Conservation (phyloP, 2,888 invertebrate species). For the Sarcophaga rosellei region DNA sequence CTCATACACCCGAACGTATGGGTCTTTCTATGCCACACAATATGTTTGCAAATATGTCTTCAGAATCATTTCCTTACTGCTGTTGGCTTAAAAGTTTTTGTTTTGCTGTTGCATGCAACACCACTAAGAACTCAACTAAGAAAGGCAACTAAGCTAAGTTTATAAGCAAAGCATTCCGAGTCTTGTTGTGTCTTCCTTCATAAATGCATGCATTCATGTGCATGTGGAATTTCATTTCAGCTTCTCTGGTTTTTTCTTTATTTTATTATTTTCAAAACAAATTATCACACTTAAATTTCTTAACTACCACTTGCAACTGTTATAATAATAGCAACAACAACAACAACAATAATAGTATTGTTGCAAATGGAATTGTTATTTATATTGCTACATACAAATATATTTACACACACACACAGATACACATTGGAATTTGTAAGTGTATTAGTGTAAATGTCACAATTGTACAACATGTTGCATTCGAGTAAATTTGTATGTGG, state of each 20-base stretch:
- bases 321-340: conserved; percentile 8
- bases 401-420: neutral
- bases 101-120: too few relatives aligned
- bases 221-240: conserved; percentile 1
- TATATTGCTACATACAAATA: neutral
- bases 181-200: conserved; percentile 8
- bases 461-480: conserved; percentile 51
- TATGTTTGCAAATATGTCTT: neutral
- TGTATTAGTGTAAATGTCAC: neutral
- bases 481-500: conserved; percentile 20
- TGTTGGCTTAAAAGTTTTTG: neutral
- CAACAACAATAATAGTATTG: neutral
- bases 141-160: neutral
- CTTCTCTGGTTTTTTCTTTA: conserved; percentile 12
- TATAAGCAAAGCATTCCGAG: conserved; percentile 11
- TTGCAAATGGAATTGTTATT: conserved; percentile 10
- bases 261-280: conserved; percentile 75
- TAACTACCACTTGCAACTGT: conserved; percentile 36
- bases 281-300: conserved; percentile 75
- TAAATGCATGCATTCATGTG: conserved; percentile 44
- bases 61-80: neutral
- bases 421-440: neutral
- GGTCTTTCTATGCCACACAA: neutral
- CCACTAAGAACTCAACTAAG: too few relatives aligned
- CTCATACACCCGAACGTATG: neutral